Evolutionary conservation across 2,113 vertebrate genomes (phyloP).

Genomic region (Tautogolabrus adspersus): DNA sequence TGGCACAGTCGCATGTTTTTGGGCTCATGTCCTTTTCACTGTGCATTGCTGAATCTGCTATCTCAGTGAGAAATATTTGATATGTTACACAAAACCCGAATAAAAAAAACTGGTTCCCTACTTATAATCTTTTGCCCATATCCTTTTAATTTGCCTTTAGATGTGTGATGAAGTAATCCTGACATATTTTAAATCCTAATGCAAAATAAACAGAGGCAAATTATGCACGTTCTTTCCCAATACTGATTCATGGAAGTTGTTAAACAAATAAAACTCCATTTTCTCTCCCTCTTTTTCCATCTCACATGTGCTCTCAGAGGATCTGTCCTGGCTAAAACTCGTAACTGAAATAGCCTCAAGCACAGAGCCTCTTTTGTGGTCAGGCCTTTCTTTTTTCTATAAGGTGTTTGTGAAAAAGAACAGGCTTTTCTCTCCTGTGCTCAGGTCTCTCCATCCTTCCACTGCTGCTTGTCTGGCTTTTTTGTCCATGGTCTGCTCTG

Average conservation of each 20-base stretch:
- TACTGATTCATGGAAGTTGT: slow-evolving; percentile 66
- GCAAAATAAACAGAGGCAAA: slow-evolving; percentile 73
- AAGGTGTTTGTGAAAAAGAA: slow-evolving; percentile 81
- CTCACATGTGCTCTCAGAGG: slow-evolving; percentile 67
- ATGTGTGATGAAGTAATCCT: slow-evolving; percentile 71
- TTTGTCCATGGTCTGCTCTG: slow-evolving; percentile 54
- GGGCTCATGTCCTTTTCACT: slow-evolving; percentile 12
- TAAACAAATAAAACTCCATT: slow-evolving; percentile 70
- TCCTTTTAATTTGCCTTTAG: slow-evolving; percentile 54
- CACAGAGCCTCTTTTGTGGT: slow-evolving; percentile 81
- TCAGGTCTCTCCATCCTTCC: slow-evolving; percentile 52
- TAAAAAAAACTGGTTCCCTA: slow-evolving; percentile 1
- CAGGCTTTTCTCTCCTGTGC: slow-evolving; percentile 68
- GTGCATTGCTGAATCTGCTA: slow-evolving; percentile 25
- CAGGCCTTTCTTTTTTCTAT: slow-evolving; percentile 39
- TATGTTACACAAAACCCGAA: slow-evolving; percentile 41
- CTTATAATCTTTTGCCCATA: slow-evolving; percentile 41
- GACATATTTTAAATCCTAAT: slow-evolving; percentile 75
- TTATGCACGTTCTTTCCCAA: slow-evolving; percentile 66
- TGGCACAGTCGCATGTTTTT: slow-evolving; percentile 18
- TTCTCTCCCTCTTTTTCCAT: slow-evolving; percentile 55
- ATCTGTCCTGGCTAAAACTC: slow-evolving; percentile 78
- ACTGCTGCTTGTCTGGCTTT: slow-evolving; percentile 33
- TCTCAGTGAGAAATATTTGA: slow-evolving; percentile 57
- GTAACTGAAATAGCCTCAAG: slow-evolving; percentile 68